These are phyloP conservation scores for Taenioides sp. DNA, from an alignment of 2,797 vertebrate genomes.

Conservation along the genomic window DNA sequence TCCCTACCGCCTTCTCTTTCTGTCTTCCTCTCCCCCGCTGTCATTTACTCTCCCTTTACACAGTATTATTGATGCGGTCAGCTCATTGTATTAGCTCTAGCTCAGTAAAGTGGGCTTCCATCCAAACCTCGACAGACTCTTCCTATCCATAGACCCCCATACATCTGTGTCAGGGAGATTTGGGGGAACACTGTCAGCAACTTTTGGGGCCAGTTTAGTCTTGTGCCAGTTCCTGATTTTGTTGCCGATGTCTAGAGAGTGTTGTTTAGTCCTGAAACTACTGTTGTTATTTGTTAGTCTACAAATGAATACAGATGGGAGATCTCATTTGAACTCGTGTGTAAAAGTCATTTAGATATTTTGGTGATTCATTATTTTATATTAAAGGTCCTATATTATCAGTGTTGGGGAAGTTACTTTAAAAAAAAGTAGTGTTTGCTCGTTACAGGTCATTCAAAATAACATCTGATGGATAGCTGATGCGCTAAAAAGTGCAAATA, in stretches of 20 bases:
- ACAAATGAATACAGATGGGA: not conserved
- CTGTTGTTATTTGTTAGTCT: not conserved
- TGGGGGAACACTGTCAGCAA: not conserved
- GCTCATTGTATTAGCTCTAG: conserved; percentile 38
- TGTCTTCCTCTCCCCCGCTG: conserved; percentile 16
- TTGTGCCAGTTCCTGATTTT: not conserved
- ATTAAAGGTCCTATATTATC: too few relatives aligned
- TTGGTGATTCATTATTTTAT: too few relatives aligned
- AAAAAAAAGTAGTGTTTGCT: too few relatives aligned
- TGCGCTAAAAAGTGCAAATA: too few relatives aligned
- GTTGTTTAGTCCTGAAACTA: not conserved
- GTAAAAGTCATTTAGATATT: not conserved
- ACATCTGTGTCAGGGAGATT: not conserved
- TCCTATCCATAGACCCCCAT: conserved; percentile 12
- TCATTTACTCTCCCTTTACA: conserved; percentile 36
- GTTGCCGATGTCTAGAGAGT: not conserved
- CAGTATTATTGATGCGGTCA: conserved; percentile 35
- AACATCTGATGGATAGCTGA: too few relatives aligned
- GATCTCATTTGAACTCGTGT: not conserved
- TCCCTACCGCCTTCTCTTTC: too few relatives aligned
- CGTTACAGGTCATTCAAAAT: too few relatives aligned
- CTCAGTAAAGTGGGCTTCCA: conserved; percentile 21
- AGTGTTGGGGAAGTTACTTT: too few relatives aligned
- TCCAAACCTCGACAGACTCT: conserved; percentile 20
- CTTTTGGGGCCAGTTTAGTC: not conserved